Percentiles rank a stretch among this genome's conserved stretches.
Conservation (phyloP, 2,888 invertebrate genomes). For the Didymodactylos carnosus region DNA sequence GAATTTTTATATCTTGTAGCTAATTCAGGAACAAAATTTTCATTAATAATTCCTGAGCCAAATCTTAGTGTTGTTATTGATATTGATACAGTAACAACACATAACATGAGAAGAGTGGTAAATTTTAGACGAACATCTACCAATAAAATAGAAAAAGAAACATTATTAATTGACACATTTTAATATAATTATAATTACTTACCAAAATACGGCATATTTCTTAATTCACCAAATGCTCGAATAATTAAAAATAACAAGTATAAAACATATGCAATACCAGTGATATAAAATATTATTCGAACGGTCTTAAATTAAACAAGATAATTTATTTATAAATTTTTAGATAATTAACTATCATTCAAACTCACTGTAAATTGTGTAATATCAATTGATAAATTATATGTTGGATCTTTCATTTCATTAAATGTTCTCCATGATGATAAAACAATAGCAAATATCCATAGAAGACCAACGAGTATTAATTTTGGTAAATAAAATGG, state of each 20-base stretch:
- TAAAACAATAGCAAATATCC: constrained; percentile 63
- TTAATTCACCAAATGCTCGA: constrained; percentile 72
- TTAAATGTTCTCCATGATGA: constrained; percentile 75
- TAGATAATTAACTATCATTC: neutral
- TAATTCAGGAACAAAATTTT: constrained; percentile 73
- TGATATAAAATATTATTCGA: constrained; percentile 69
- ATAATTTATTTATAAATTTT: neutral
- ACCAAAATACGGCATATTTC: constrained; percentile 96
- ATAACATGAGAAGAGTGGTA: constrained; percentile 60
- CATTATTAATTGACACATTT: neutral
- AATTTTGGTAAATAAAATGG: constrained; percentile 78
- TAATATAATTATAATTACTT: constrained; percentile 34
- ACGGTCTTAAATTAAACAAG: constrained; percentile 48
- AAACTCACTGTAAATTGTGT: constrained; percentile 26
- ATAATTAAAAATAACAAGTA: constrained; percentile 64
- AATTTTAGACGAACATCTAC: constrained; percentile 81
- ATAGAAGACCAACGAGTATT: constrained; percentile 61
- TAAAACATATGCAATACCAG: constrained; percentile 60
- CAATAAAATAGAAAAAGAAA: too few species aligned
- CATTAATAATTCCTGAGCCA: constrained; percentile 69
- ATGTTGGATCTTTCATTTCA: constrained; percentile 70
- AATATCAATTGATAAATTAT: constrained; percentile 64
- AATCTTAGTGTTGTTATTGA: constrained; percentile 59
- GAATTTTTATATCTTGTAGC: constrained; percentile 70
- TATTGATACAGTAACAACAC: constrained; percentile 54